Evolutionary conservation across 2,797 vertebrate species (phyloP), one percentile per base, ranked within the genome.

Genomic region (Margarornis squamiger): DNA sequence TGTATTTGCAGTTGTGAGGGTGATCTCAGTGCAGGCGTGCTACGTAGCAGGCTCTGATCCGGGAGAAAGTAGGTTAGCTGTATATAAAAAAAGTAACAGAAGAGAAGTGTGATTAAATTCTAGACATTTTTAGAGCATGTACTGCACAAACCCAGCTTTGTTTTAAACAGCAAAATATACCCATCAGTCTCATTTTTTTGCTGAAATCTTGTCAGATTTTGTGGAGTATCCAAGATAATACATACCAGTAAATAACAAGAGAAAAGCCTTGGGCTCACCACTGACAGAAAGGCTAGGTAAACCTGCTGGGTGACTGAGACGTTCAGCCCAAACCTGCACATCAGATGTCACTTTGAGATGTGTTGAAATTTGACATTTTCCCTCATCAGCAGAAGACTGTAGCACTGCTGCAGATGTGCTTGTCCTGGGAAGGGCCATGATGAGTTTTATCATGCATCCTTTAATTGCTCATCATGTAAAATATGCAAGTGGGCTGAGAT

Each of bases 31-130:
- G 26, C 80, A 80, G 51, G 45, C 16, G 0, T 55, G 61, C 57
- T 79, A 30, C 3, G 5, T 8, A 51, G 52, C 39, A 77, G 67
- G 65, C 72, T 88, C 82, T 79, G 73, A 88, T 83, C 57, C 73
- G 73, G 4, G 43, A 83, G 72, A 90, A 96, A 94, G 91, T 86
- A 91, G 88, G 90, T 82, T 94, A 93, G 58, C 23, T 6, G 10
- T 39, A 8, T 45, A 49, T 77, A 75, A 80, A 81, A 91, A 87
- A 89, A 91, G 32, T 7, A 58, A 75, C 75, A 78, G 48, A 21
- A 66, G 48, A 62, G 61, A 87, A 70, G 52, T 12, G 49, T 77
- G 26, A 32, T 87, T 94, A 89, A n/a, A 45, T 73, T 89, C 65
- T 45, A 88, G 70, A 41, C 14, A 24, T 71, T 88, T 94, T 81